phyloP scores from a whole-genome alignment of 2,797 vertebrate genomes.

The Streptopelia turtur region DNA sequence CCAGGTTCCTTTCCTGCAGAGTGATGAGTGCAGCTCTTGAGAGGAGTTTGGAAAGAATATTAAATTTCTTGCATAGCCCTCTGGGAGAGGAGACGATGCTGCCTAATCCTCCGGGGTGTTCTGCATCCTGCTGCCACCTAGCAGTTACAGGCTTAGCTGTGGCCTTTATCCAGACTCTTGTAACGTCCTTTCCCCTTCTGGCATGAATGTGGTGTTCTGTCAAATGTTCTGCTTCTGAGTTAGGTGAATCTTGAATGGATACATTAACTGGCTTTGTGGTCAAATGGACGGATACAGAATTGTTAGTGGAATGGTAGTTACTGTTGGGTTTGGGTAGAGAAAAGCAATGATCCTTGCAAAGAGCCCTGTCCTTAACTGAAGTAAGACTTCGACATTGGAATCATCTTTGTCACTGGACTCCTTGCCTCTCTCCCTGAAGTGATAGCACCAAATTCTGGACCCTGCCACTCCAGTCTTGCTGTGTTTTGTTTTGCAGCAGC shows the following conservation, averaged over 20 bases:
- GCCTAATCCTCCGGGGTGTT: not conserved
- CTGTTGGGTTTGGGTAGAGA: not conserved
- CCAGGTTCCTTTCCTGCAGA: not conserved
- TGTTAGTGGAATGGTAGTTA: not conserved
- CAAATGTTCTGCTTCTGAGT: not conserved
- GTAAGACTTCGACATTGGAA: accelerated
- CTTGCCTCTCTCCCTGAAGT: not conserved
- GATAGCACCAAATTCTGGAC: not conserved
- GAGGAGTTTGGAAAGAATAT: not conserved
- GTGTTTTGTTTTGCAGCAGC: not conserved
- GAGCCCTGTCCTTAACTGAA: not conserved
- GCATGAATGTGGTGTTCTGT: not conserved
- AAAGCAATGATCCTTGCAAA: not conserved
- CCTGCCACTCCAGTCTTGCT: not conserved
- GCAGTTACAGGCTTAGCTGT: not conserved
- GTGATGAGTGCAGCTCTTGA: not conserved
- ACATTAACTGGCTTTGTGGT: not conserved
- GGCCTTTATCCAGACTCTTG: not conserved
- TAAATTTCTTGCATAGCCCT: not conserved
- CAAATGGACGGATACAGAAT: not conserved
- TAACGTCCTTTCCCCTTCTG: not conserved
- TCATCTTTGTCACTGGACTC: not conserved
- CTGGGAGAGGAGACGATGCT: not conserved
- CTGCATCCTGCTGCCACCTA: not conserved
- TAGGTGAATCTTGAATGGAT: not conserved